Evolutionary conservation across 1,140 invertebrate species (phyloP).

Genomic region (Oryctes rhinoceros): DNA sequence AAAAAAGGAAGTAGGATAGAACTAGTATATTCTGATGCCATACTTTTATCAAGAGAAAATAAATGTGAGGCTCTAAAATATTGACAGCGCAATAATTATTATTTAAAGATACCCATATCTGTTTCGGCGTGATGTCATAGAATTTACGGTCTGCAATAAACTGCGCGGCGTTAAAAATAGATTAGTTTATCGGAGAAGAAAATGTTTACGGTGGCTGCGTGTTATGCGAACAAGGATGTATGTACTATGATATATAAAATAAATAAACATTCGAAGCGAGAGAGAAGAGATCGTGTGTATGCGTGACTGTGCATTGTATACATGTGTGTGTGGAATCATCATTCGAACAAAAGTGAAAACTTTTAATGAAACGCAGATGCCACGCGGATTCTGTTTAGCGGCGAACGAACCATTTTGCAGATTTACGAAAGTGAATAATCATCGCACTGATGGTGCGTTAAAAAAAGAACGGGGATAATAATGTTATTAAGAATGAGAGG

Average conservation of each 20-base stretch:
- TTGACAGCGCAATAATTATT: background rate
- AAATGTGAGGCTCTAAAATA: too few relatives aligned
- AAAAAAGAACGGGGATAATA: background rate
- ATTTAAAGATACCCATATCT: background rate
- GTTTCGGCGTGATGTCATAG: constrained; percentile 9
- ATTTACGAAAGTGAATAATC: constrained; percentile 5
- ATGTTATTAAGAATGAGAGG: background rate
- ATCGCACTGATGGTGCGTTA: background rate
- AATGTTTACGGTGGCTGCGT: constrained; percentile 1
- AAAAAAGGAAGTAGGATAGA: too few relatives aligned
- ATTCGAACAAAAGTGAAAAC: constrained; percentile 34
- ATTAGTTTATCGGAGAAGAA: constrained; percentile 10
- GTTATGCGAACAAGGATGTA: background rate
- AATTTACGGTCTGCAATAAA: constrained; percentile 19
- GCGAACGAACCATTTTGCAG: background rate
- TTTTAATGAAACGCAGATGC: constrained; percentile 33
- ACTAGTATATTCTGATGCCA: too few relatives aligned
- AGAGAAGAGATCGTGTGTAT: background rate
- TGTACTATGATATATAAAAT: constrained; percentile 23
- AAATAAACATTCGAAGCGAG: background rate
- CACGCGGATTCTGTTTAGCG: background rate
- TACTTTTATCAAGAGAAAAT: too few relatives aligned
- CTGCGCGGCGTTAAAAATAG: constrained; percentile 24
- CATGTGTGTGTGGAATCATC: background rate
- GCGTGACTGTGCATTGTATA: background rate